Evolutionary conservation across 2,797 vertebrate species (phyloP), one percentile per base, ranked within the genome.

Genomic region (Xiphorhynchus erythropygius): DNA sequence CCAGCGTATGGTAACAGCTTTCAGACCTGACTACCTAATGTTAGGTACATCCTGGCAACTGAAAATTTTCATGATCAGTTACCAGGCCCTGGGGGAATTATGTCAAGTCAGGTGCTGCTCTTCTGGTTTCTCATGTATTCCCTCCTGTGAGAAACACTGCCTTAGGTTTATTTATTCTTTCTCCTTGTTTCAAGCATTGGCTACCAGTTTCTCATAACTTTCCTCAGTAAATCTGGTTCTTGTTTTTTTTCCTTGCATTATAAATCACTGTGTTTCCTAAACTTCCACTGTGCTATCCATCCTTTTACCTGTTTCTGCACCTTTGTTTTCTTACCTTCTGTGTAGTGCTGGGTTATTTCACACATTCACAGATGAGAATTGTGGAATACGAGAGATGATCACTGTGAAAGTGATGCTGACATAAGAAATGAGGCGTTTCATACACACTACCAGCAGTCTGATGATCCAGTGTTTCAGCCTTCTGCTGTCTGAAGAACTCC

Each of bases 251-350:
- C 9, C 22, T 77, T 69, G 13, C 32, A 15, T 49, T 80, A 60
- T 28, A 65, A 83, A 67, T 70, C 44, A 47, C 5, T 41, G 4
- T 53, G 42, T 67, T 89, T 83, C n/a, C 21, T 84, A 47, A 82
- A 46, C 12, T 46, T 69, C 25, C 24, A 18, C 33, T 60, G 7
- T 53, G 28, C 15, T 7, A 2, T 57, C 55, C 39, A 52, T 52
- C 13, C 15, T 87, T 87, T 74, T 35, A 28, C 24, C 3, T 11
- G 8, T 60, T 77, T 74, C 41, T 79, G 32, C 57, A 86, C 23
- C 32, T 87, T 84, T 33, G 11, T 79, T 81, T 84, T 93, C 49
- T 80, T n/a, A 53, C 76, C 89, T 92, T 82, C 63, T 70, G 8
- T 67, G 82, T 81, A 42, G 52, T 83, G 24, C 44, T 79, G 33